Evolutionary conservation across 1,140 invertebrate genomes (phyloP).

Genomic region (Onthophagus taurus): DNA sequence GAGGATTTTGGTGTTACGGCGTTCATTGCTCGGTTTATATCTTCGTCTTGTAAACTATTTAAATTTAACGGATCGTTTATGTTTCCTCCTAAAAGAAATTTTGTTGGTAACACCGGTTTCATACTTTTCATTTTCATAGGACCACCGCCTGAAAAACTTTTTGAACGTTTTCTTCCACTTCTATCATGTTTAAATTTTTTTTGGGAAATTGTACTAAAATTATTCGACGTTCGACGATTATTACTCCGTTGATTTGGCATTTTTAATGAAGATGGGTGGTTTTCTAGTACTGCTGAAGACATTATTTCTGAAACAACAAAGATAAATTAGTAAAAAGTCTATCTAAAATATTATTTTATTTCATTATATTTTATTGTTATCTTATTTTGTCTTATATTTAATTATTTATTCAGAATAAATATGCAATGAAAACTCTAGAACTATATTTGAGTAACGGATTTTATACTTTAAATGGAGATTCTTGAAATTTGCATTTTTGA

Average conservation of each 20-base stretch:
- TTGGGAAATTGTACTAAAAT: conserved; percentile 18
- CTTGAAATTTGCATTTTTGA: no score
- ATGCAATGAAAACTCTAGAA: no score
- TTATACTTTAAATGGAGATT: no score
- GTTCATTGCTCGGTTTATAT: conserved; percentile 75
- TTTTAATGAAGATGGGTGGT: conserved; percentile 9
- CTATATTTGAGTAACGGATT: no score
- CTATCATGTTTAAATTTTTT: conserved; percentile 29
- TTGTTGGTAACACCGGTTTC: conserved; percentile 74
- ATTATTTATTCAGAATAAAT: no score
- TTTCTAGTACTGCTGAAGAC: conserved; percentile 9
- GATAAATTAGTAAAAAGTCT: neutral
- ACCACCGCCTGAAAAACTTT: conserved; percentile 40
- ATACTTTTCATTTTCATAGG: conserved; percentile 50
- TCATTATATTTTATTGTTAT: no score
- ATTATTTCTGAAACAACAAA: conserved; percentile 5
- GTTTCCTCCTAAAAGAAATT: conserved; percentile 90
- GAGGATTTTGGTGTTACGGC: conserved; percentile 80
- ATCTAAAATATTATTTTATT: no score
- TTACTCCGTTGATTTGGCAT: conserved; percentile 10
- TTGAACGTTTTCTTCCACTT: conserved; percentile 40
- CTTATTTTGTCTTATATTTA: no score
- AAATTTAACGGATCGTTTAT: conserved; percentile 92
- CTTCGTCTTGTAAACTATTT: conserved; percentile 83
- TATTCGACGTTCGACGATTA: conserved; percentile 13